phyloP scores from a whole-genome alignment of 2,888 invertebrate genomes.

The Endotricha flammealis region DNA sequence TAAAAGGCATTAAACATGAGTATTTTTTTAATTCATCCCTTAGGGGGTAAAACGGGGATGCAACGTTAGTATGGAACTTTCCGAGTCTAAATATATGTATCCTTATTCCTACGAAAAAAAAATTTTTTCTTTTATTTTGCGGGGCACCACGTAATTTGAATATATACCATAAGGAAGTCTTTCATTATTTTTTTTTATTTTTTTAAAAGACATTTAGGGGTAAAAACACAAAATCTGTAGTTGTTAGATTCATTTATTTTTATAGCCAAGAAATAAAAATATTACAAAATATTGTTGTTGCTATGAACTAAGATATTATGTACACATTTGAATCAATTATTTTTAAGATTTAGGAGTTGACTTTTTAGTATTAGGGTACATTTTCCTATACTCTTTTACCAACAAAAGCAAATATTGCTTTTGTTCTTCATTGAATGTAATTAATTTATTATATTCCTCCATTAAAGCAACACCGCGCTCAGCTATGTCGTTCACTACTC shows the following conservation, averaged over 20 bases:
- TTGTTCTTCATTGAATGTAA: conserved; percentile 10
- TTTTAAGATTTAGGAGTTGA: not conserved
- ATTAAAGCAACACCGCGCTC: conserved; percentile 8
- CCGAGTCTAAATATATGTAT: too few species aligned
- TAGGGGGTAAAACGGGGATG: too few species aligned
- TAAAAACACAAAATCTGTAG: too few species aligned
- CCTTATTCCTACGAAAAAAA: not conserved
- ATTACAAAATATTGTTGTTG: too few species aligned
- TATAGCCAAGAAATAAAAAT: too few species aligned
- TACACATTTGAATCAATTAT: too few species aligned
- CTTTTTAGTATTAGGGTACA: conserved; percentile 3
- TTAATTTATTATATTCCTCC: conserved; percentile 14
- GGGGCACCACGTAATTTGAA: not conserved
- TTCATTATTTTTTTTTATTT: too few species aligned
- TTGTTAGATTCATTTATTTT: too few species aligned
- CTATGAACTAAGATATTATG: too few species aligned
- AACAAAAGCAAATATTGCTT: conserved; percentile 9
- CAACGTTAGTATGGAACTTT: too few species aligned
- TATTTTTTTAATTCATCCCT: too few species aligned
- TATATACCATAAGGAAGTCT: not conserved
- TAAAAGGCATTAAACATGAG: too few species aligned
- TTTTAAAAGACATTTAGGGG: not conserved
- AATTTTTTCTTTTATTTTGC: conserved; percentile 4
- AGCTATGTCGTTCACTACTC: conserved; percentile 9
- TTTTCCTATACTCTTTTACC: conserved; percentile 8